Evolutionary conservation across 2,888 invertebrate species (phyloP).

Genomic region (Acholoe squamosa): DNA sequence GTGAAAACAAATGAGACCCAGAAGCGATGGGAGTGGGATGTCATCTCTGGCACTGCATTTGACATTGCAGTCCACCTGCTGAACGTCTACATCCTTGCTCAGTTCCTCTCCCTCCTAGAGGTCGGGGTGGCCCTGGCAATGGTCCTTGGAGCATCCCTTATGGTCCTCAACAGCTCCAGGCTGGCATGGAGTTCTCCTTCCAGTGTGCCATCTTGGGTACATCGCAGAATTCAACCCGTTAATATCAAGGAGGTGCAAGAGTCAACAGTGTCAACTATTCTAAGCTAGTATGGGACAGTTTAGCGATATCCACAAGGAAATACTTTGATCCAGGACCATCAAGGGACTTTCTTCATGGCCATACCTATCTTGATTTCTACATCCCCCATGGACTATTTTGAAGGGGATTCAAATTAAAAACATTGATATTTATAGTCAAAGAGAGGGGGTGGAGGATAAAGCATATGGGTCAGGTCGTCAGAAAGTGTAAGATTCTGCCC

Average conservation of each 20-base stretch:
- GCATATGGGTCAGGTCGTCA: too few species aligned
- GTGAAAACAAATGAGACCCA: constrained; percentile 69
- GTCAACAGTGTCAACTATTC: background rate
- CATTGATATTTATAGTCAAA: too few species aligned
- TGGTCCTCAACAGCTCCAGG: constrained; percentile 74
- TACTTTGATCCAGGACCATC: too few species aligned
- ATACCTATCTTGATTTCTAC: too few species aligned
- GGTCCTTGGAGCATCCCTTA: constrained; percentile 69
- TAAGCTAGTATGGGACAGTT: too few species aligned
- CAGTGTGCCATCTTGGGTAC: constrained; percentile 75
- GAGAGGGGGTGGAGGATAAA: too few species aligned
- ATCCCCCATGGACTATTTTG: too few species aligned
- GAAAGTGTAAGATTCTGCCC: too few species aligned
- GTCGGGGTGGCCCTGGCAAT: constrained; percentile 70
- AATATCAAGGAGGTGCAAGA: constrained; percentile 26
- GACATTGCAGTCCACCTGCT: constrained; percentile 75
- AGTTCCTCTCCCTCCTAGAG: constrained; percentile 72
- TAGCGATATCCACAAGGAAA: too few species aligned
- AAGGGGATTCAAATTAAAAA: too few species aligned
- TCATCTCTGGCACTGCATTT: constrained; percentile 76
- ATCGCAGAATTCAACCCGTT: constrained; percentile 73
- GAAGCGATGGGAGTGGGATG: constrained; percentile 73
- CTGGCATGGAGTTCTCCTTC: constrained; percentile 77
- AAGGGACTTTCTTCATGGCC: too few species aligned
- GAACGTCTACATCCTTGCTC: constrained; percentile 74